phyloP scores from a whole-genome alignment of 2,888 invertebrate species.

The Caenorhabditis becei region DNA sequence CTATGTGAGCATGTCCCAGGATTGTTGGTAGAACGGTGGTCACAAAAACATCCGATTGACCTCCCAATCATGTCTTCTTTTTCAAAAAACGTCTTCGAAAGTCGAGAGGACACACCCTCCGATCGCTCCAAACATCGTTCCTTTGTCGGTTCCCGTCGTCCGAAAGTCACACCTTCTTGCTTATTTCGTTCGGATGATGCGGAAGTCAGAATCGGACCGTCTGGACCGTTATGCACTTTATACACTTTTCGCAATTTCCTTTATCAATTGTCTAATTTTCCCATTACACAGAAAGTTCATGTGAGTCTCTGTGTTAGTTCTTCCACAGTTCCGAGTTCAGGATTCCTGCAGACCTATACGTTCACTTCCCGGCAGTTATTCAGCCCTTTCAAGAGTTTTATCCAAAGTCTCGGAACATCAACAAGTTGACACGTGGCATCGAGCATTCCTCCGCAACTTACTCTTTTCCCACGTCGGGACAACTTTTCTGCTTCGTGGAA shows the following conservation, averaged over 20 bases:
- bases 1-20: too few species aligned
- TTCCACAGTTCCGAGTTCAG: slow-evolving; percentile 17
- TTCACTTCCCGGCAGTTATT: slow-evolving; percentile 14
- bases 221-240: slow-evolving; percentile 21
- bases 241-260: neutral
- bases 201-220: slow-evolving; percentile 1
- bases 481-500: slow-evolving; percentile 62
- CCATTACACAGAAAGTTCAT: slow-evolving; percentile 24
- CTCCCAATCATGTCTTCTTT: too few species aligned
- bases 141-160: too few species aligned
- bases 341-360: slow-evolving; percentile 27
- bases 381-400: slow-evolving; percentile 20
- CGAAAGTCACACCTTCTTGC: slow-evolving; percentile 10
- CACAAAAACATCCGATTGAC: too few species aligned
- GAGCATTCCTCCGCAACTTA: slow-evolving; percentile 10
- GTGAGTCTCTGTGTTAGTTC: slow-evolving; percentile 18
- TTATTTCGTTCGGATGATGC: neutral
- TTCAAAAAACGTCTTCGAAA: too few species aligned
- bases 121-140: too few species aligned
- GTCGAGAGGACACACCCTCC: neutral
- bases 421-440: slow-evolving; percentile 24
- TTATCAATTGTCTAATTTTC: slow-evolving; percentile 22
- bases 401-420: slow-evolving; percentile 14
- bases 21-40: too few species aligned
- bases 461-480: slow-evolving; percentile 56